phyloP scores from a whole-genome alignment of 1,140 invertebrate species.

The Meloidogyne chitwoodi region DNA sequence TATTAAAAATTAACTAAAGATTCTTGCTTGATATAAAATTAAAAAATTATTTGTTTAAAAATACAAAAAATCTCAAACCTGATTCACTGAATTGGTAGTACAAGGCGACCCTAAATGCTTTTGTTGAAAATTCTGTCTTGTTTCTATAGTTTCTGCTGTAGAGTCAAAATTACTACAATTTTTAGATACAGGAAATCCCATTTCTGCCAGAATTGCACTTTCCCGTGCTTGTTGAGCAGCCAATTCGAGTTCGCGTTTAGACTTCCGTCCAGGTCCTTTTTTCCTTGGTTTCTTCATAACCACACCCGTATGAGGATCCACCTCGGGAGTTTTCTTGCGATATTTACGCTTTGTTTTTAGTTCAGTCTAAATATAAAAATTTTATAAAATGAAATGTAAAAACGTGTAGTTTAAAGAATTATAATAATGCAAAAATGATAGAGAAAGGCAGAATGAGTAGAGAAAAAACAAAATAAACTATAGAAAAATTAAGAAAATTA shows the following conservation, averaged over 20 bases:
- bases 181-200: background rate
- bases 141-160: background rate
- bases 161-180: background rate
- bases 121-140: background rate
- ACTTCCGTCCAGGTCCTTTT: conserved; percentile 21
- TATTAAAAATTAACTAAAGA: too few relatives aligned
- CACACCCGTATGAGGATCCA: conserved; percentile 25
- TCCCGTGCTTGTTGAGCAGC: background rate
- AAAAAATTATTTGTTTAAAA: too few relatives aligned
- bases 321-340: conserved; percentile 21
- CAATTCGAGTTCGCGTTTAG: background rate
- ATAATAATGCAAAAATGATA: too few relatives aligned
- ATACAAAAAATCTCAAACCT: too few relatives aligned
- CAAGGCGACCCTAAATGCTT: background rate
- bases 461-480: too few relatives aligned
- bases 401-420: too few relatives aligned
- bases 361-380: background rate
- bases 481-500: too few relatives aligned
- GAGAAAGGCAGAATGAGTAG: too few relatives aligned
- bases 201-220: background rate
- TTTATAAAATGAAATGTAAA: too few relatives aligned
- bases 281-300: conserved; percentile 23
- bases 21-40: too few relatives aligned
- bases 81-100: background rate
- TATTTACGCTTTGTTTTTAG: conserved; percentile 22